These are phyloP conservation scores for Laticauda colubrina DNA, from an alignment of 2,113 vertebrate genomes.

Conservation along the genomic window DNA sequence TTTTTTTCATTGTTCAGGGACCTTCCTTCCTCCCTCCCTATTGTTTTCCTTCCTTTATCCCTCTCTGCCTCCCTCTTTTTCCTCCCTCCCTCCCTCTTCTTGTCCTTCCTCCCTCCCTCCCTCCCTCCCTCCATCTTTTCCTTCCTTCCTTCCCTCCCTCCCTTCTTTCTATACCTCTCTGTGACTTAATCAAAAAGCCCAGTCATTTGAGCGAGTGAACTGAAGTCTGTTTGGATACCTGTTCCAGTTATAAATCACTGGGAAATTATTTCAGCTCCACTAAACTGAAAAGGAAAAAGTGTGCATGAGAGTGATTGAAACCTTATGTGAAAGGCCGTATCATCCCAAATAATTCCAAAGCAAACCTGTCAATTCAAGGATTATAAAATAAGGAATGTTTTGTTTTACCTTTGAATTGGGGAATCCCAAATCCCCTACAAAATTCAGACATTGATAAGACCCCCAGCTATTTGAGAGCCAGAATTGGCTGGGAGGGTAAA, in stretches of 20 bases:
- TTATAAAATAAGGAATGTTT: slow-evolving; percentile 4
- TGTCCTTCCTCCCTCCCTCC: too few relatives aligned
- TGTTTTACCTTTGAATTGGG: slow-evolving; percentile 21
- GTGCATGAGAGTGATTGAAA: neutral
- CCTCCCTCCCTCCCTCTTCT: too few relatives aligned
- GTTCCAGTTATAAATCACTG: neutral
- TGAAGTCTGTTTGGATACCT: neutral
- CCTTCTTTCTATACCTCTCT: neutral
- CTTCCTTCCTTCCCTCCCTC: neutral
- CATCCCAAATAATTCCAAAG: neutral
- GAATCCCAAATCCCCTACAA: slow-evolving; percentile 39
- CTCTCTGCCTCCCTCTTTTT: too few relatives aligned
- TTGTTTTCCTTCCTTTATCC: too few relatives aligned
- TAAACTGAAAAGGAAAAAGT: neutral
- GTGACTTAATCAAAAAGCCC: neutral
- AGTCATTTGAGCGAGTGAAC: neutral
- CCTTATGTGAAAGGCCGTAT: neutral
- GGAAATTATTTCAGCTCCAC: neutral
- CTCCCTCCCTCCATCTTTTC: too few relatives aligned
- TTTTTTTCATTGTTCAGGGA: too few relatives aligned
- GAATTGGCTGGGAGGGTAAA: slow-evolving; percentile 18
- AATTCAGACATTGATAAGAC: slow-evolving; percentile 3
- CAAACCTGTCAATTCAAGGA: neutral
- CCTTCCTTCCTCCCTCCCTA: too few relatives aligned
- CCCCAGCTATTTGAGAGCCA: slow-evolving; percentile 43